Percentiles rank a stretch among this genome's conserved stretches.
Conservation (phyloP, 2,888 invertebrate species). For the Meiosimyza decipiens region DNA sequence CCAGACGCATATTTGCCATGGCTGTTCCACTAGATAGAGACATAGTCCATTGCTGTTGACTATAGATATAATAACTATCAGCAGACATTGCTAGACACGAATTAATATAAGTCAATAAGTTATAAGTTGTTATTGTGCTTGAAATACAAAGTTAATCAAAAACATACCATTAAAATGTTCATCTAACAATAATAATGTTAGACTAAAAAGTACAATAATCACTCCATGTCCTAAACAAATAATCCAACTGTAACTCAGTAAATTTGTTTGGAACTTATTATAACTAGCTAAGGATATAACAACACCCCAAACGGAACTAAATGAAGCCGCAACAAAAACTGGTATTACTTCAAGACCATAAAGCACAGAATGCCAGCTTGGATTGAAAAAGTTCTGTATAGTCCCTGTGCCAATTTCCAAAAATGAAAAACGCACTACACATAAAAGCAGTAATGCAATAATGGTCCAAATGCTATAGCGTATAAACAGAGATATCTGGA, state of each 20-base stretch:
- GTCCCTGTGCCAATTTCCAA: conserved; percentile 41
- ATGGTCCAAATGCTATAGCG: conserved; percentile 46
- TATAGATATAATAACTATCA: background rate
- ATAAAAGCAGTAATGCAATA: conserved; percentile 46
- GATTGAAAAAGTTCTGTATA: conserved; percentile 39
- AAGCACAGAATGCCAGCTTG: background rate
- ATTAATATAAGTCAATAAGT: background rate
- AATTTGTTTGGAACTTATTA: conserved; percentile 79
- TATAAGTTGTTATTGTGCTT: too few relatives aligned
- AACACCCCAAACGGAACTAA: conserved; percentile 87
- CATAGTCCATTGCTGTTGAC: conserved; percentile 35
- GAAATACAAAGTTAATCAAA: too few relatives aligned
- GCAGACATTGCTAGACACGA: background rate
- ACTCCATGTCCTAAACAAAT: conserved; percentile 51
- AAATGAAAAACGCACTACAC: conserved; percentile 51
- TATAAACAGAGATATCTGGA: conserved; percentile 43
- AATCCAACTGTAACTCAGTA: conserved; percentile 66
- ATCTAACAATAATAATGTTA: conserved; percentile 75
- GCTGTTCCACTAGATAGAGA: conserved; percentile 38
- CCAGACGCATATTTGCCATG: conserved; percentile 55
- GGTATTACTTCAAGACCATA: conserved; percentile 33
- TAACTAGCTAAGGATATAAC: conserved; percentile 85
- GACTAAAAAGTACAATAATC: conserved; percentile 68
- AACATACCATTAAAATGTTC: conserved; percentile 63
- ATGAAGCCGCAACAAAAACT: conserved; percentile 73